Base-by-base conservation (phyloP, 1,140 invertebrate genomes). In the Cotesia glomerata region DNA sequence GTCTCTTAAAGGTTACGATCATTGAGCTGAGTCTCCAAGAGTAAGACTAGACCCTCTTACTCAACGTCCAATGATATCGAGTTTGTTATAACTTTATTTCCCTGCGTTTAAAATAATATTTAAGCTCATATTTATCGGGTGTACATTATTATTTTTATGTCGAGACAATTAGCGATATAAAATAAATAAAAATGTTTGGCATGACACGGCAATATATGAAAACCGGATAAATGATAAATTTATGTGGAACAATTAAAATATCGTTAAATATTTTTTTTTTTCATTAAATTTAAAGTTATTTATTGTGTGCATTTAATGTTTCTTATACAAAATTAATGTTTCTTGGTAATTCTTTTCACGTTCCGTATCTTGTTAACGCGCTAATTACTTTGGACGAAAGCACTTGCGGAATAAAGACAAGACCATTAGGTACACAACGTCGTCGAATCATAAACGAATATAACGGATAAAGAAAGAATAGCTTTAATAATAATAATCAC, bases 291-390 rank as follows among this genome's bases (percentile, higher is more conserved):
- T 7, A 36, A 63, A 63, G 13, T 26, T 13, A 51, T 51, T 18
- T 32, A 26, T 61, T 34, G 39, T 9, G 26, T 34, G 11, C 26
- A 61, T 26, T 34, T 63, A 36, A 26, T 45, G 7, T 36, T 36
- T 36, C 61, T 63, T n/a, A 8, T 32, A 26, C 18, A 18, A 32
- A 13, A 49, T 39, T 51, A 11, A 45, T 45, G 39, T 66, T 66
- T 66, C 16, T 26, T 65, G 11, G 61, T 59, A 45, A 70, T 73
- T 68, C 67, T 49, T 69, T 66, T 34, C 71, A 65, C 68, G 67
- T 75, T 67, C 64, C 49, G 65, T 70, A 67, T 52, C 74, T 75
- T 71, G 64, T 73, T 73, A 75, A 68, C 68, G 67, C 67, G 72
- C 72, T 74, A 74, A 74, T 74, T 74, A 74, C 66, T 74, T 73